Conservation (phyloP, 2,113 vertebrate genomes). For the Bubalus kerabau region DNA sequence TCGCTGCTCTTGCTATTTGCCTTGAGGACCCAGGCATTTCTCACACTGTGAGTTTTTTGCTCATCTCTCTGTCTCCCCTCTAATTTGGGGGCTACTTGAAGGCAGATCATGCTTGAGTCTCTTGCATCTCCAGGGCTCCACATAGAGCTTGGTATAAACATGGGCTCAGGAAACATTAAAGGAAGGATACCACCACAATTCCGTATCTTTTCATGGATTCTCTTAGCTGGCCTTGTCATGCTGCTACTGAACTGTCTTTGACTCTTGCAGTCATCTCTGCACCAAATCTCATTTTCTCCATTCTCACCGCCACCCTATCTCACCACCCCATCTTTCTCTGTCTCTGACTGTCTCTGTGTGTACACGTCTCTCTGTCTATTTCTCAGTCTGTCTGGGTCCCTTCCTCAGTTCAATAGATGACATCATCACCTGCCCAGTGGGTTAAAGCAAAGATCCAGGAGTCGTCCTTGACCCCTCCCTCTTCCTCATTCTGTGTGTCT, state of each 20-base stretch:
- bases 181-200: fast-evolving
- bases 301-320: not conserved
- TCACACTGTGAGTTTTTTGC: not conserved
- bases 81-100: no score
- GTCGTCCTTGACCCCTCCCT: not conserved
- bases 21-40: not conserved
- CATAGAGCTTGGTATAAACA: not conserved
- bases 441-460: not conserved
- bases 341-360: not conserved
- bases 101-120: not conserved
- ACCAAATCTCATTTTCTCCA: not conserved
- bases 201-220: not conserved
- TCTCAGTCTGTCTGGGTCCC: not conserved
- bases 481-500: not conserved
- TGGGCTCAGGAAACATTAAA: not conserved
- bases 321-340: not conserved
- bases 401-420: not conserved
- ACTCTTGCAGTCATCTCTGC: fast-evolving
- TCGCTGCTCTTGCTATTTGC: fast-evolving
- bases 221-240: not conserved
- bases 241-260: no score
- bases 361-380: not conserved
- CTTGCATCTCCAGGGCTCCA: not conserved
- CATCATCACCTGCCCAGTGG: not conserved
- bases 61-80: not conserved